These are phyloP conservation scores for Gracilinanus agilis DNA, from an alignment of 2,113 vertebrate genomes.

Conservation along the genomic window DNA sequence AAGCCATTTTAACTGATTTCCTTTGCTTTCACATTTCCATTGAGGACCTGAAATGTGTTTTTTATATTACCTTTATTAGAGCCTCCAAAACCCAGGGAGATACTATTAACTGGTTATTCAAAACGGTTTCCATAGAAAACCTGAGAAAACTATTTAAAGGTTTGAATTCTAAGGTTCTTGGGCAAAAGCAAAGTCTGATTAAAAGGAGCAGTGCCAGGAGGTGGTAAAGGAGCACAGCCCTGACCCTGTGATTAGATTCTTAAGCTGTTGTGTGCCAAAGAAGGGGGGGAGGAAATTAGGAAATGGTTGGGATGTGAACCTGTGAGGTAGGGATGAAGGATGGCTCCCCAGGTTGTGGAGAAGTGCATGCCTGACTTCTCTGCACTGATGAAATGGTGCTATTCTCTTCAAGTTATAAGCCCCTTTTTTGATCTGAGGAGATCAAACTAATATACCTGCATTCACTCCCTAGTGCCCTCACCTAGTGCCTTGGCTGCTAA, in stretches of 20 bases:
- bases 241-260: neutral
- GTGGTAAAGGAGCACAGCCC: neutral
- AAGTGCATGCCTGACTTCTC: neutral
- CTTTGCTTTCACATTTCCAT: neutral
- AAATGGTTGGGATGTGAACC: neutral
- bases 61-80: neutral
- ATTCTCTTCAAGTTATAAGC: neutral
- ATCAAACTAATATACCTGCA: neutral
- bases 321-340: neutral
- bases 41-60: neutral
- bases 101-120: neutral
- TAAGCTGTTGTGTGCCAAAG: neutral
- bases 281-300: neutral
- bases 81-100: neutral
- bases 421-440: neutral
- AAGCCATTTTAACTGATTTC: neutral
- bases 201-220: neutral
- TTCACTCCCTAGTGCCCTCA: neutral
- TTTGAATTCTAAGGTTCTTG: neutral
- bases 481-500: neutral
- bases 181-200: neutral
- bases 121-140: neutral
- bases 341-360: neutral
- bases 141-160: neutral
- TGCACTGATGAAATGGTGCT: neutral